Percentiles rank a stretch among this genome's conserved stretches.
Conservation (phyloP, 2,113 vertebrate species). For the Triplophysa rosa region DNA sequence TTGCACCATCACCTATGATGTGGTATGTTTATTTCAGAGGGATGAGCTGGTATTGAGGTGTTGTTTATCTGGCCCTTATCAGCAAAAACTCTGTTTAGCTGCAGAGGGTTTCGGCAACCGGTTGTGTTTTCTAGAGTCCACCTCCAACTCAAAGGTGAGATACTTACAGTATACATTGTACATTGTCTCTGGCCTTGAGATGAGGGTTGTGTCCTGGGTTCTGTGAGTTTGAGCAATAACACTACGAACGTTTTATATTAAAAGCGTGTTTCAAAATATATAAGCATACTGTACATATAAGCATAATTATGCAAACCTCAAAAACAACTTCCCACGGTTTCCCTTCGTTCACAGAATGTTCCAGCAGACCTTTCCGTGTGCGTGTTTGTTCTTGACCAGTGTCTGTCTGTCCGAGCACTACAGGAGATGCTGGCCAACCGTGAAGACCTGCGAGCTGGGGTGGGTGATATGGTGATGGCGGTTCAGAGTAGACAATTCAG, state of each 20-base stretch:
- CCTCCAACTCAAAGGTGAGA: conserved; percentile 90
- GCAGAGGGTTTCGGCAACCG: conserved; percentile 91
- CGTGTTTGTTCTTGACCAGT: conserved; percentile 71
- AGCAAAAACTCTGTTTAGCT: conserved; percentile 89
- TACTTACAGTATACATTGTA: neutral
- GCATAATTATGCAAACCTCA: neutral
- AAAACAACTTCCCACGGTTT: neutral
- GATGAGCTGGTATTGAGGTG: conserved; percentile 93
- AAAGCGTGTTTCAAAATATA: no score
- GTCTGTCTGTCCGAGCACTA: conserved; percentile 75
- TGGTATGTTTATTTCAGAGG: conserved; percentile 69
- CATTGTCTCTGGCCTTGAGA: no score
- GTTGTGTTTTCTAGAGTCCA: conserved; percentile 88
- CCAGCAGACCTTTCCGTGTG: conserved; percentile 74
- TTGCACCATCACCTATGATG: neutral
- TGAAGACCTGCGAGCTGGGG: conserved; percentile 59
- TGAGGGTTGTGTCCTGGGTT: no score
- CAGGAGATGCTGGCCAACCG: conserved; percentile 71
- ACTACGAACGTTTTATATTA: no score
- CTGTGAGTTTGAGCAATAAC: no score
- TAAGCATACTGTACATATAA: neutral
- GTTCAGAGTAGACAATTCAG: neutral
- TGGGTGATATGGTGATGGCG: conserved; percentile 35
- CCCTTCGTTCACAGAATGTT: conserved; percentile 67
- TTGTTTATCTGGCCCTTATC: conserved; percentile 81